Conservation (phyloP, 2,797 vertebrate species). For the Neoniphon sammara region DNA sequence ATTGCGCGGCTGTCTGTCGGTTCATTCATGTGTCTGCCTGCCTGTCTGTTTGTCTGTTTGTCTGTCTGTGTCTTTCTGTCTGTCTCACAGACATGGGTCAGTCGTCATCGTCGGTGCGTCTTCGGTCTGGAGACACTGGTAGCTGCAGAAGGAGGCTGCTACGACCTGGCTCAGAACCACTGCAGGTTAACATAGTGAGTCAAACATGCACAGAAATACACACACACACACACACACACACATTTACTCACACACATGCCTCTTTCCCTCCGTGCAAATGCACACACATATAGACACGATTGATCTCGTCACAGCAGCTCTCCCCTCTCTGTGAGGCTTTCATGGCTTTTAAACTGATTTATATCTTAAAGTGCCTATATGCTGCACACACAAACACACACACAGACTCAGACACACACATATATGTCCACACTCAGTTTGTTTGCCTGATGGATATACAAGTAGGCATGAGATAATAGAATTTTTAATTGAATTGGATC, state of each 20-base stretch:
- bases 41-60: conserved; percentile 26
- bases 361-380: not conserved
- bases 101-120: conserved; percentile 82
- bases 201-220: conserved; percentile 14
- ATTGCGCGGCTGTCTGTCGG: not conserved
- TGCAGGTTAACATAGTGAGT: conserved; percentile 90
- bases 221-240: not conserved
- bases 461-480: conserved; percentile 24
- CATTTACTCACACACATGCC: conserved; percentile 17
- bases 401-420: no score
- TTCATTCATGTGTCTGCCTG: not conserved
- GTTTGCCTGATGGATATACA: not conserved
- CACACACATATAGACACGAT: conserved; percentile 17
- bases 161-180: conserved; percentile 88
- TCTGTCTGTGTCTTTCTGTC: conserved; percentile 29
- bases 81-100: conserved; percentile 78
- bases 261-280: not conserved
- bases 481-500: conserved; percentile 9
- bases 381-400: conserved; percentile 1
- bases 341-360: not conserved
- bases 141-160: conserved; percentile 85
- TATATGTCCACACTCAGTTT: not conserved
- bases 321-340: conserved; percentile 18
- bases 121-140: conserved; percentile 76
- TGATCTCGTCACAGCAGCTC: not conserved